Percentiles rank a stretch among this genome's conserved stretches.
Evolutionary conservation across 2,113 vertebrate species (phyloP).

Genomic region (Crotalus tigris): DNA sequence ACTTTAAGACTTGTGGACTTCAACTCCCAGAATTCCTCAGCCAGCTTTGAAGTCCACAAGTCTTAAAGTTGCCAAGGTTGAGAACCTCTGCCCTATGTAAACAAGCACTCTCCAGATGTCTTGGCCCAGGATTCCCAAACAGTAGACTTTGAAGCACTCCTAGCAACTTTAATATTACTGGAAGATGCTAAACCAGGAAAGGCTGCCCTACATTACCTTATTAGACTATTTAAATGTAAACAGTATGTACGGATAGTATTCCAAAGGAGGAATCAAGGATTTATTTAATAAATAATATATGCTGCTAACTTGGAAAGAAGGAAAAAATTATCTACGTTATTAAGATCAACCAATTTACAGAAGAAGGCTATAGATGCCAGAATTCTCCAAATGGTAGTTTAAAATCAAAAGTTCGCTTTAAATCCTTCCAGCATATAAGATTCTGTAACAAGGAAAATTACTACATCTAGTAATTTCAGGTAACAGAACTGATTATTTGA

Average conservation of each 20-base stretch:
- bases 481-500: neutral
- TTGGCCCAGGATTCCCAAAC: neutral
- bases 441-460: neutral
- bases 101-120: neutral
- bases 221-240: neutral
- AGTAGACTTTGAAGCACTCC: neutral
- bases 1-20: too few species aligned
- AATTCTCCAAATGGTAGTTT: constrained; percentile 42
- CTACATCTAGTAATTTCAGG: neutral
- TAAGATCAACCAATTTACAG: constrained; percentile 45
- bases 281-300: constrained; percentile 16
- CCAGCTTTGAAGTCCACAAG: too few species aligned
- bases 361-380: neutral
- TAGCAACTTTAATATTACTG: neutral
- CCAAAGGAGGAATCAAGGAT: constrained; percentile 21
- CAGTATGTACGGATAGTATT: constrained; percentile 25
- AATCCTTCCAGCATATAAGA: neutral
- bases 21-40: too few species aligned
- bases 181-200: neutral
- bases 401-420: constrained; percentile 28
- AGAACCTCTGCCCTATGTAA: neutral
- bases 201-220: neutral
- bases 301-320: constrained; percentile 10
- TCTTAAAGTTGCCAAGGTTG: too few species aligned
- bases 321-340: constrained; percentile 25